These are phyloP conservation scores for Hypothenemus hampei DNA, from an alignment of 1,140 invertebrate genomes.

Conservation along the genomic window DNA sequence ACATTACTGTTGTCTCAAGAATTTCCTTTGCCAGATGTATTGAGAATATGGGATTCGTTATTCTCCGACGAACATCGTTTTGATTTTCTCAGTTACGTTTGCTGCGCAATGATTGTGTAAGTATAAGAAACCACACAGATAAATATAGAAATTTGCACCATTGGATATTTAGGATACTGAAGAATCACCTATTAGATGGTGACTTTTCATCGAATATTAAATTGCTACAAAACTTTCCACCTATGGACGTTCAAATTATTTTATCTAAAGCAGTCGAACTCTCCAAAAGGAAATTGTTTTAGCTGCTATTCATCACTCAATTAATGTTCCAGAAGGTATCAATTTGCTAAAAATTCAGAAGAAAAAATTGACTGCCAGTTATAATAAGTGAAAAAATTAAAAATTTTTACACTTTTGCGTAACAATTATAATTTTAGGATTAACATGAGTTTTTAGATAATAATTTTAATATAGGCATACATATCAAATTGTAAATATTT, in stretches of 20 bases:
- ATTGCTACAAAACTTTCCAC: slow-evolving; percentile 80
- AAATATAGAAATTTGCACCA: slow-evolving; percentile 17
- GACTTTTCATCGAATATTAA: slow-evolving; percentile 93
- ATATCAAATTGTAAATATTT: no score
- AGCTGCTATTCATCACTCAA: no score
- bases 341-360: no score
- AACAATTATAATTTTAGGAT: no score
- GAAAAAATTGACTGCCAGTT: no score
- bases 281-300: slow-evolving; percentile 33
- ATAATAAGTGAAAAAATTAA: no score
- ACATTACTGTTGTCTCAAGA: slow-evolving; percentile 96
- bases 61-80: slow-evolving; percentile 87
- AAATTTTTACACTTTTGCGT: no score
- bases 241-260: slow-evolving; percentile 67
- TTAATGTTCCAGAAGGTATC: no score
- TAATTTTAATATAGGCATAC: no score
- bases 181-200: slow-evolving; percentile 72
- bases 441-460: no score
- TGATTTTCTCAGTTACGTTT: slow-evolving; percentile 84
- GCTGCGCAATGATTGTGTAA: slow-evolving; percentile 96
- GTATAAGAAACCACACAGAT: slow-evolving; percentile 44
- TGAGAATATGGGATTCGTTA: slow-evolving; percentile 93
- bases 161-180: slow-evolving; percentile 61
- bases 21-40: slow-evolving; percentile 92
- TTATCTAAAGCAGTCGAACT: slow-evolving; percentile 59